Evolutionary conservation across 2,797 vertebrate genomes (phyloP).

Genomic region (Dendrocincla tyrannina): DNA sequence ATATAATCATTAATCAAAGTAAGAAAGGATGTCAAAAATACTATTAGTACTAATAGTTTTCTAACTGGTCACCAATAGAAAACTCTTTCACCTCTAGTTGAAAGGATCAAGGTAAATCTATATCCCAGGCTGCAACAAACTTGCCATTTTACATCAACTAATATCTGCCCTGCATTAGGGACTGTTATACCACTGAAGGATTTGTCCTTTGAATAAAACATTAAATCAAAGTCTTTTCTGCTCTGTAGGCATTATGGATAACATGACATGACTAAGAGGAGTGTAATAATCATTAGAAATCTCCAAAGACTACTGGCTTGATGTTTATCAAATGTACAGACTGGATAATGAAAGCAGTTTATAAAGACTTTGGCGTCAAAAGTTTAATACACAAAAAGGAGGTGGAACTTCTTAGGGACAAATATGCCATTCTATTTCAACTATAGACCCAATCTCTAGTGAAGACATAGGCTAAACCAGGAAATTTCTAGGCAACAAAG

Average conservation of each 20-base stretch:
- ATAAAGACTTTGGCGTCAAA: neutral
- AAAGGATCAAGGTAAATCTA: neutral
- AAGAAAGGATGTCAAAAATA: neutral
- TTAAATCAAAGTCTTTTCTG: constrained; percentile 54
- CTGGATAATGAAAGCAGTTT: constrained; percentile 24
- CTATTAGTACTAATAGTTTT: neutral
- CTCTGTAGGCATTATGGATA: constrained; percentile 41
- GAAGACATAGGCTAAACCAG: neutral
- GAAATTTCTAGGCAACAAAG: neutral
- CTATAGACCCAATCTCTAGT: neutral
- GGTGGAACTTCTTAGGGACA: neutral
- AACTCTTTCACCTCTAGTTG: neutral
- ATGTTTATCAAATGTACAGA: constrained; percentile 13
- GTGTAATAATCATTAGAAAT: constrained; percentile 45
- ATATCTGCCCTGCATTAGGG: neutral
- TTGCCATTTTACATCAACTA: neutral
- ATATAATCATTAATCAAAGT: neutral
- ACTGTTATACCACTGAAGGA: neutral
- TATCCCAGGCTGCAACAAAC: neutral
- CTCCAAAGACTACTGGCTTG: constrained; percentile 1
- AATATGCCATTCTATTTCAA: neutral
- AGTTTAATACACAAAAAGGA: neutral
- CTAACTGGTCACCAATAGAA: neutral
- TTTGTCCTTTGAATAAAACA: constrained; percentile 53
- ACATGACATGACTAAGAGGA: constrained; percentile 35